Evolutionary conservation across 2,888 invertebrate genomes (phyloP), one percentile per base, ranked within the genome.

Genomic region (Lypha dubia): DNA sequence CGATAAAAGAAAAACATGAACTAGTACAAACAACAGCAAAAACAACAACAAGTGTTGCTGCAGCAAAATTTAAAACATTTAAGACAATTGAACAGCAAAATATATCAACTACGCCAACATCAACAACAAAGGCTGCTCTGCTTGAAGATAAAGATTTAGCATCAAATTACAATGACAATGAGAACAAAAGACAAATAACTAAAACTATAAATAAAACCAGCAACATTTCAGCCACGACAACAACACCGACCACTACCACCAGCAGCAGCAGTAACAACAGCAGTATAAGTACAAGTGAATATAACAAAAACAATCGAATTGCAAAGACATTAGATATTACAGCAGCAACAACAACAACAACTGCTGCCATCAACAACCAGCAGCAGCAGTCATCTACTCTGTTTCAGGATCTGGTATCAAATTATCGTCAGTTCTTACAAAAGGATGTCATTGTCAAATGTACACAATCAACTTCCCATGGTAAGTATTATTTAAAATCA

Each of bases 81-180:
- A 73, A 74, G 46, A 67, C 44, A 79, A 67, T 56, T 56, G 53
- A 63, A 22, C 63, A 46, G 15, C 35, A 35, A 60, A 60, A 83
- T n/a, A n/a, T n/a, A n/a, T n/a, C n/a, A n/a, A n/a, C n/a, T n/a
- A n/a, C n/a, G 32, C 63, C 71, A 77, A 65, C 63, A 77, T 41
- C 58, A 51, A 38, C 51, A 22, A 38, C 41, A 28, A 1, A 60
- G 63, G 51, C 49, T 51, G 15, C 46, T 35, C 56, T 56, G 68
- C n/a, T 80, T 68, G 38, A 58, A 81, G 76, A 80, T 83, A 86
- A 80, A 74, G 79, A 80, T 84, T 80, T 81, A 83, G 79, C 79
- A 76, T 73, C 73, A 79, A 84, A 85, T 83, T 79, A 86, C 83
- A 86, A 79, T 79, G 80, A 77, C 76, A 85, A 73, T 65, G 83